Base-by-base conservation (phyloP, 92 coral and sea anemone species). In the Scolanthus callimorphus region DNA sequence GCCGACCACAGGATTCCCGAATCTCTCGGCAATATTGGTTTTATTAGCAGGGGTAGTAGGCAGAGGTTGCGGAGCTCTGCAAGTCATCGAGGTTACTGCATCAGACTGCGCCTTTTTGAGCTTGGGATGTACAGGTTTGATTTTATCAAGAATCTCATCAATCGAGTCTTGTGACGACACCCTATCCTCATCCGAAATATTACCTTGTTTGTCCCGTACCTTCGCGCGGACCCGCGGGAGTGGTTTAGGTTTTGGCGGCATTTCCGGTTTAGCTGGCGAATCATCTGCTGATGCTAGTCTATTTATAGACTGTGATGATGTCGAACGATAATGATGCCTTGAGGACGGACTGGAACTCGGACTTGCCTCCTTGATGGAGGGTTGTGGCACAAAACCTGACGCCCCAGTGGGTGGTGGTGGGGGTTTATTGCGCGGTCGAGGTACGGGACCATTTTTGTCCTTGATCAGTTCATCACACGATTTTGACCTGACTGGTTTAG, bases 341-440 rank as follows among this genome's bases (percentile, higher is more conserved):
- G 74, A 49, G 2, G 90, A 69, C 15, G 45, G 37, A 17, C 78
- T 62, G 20, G 60, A 38, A 44, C 25, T 59, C 19, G 61, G 28
- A 6, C 59, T 51, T 1, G 74, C 57, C 39, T 63, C 71, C 10
- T 48, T 74, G 55, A 62, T 49, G 1, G 84, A 67, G 24, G 67
- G 51, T 15, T 55, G 52, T 47, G 54, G 50, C 1, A 37, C 49
- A 0, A 63, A 60, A 9, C 37, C 13, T 3, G 51, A 54, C 4
- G 78, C 79, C 20, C 9, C 6, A 15, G 43, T 6, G 52, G 97
- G 89, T 38, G 97, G 90, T 28, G 95, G 97, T 2, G 89, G 97
- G 34, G 97, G 97, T 70, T 82, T 69, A 69, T 84, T 75, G 46
- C 98, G 81, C 38, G 90, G 90, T 50, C 86, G 58, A 25, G 96